Evolutionary conservation across 2,888 invertebrate species (phyloP).

Genomic region (Emmelina monodactyla): DNA sequence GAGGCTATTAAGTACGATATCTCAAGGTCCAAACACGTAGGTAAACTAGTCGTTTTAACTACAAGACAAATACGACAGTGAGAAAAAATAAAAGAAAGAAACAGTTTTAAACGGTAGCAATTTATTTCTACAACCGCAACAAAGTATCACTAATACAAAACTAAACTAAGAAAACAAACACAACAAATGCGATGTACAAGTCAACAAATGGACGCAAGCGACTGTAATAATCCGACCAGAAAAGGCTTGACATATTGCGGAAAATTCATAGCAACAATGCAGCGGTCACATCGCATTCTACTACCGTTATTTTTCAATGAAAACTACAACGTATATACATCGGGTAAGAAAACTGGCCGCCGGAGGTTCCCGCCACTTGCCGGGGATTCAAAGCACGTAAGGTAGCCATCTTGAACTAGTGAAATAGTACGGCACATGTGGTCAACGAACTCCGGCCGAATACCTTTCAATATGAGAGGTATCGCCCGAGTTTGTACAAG

Average conservation of each 20-base stretch:
- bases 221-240: constrained; percentile 1
- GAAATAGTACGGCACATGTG: constrained; percentile 1
- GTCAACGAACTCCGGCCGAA: neutral
- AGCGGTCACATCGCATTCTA: constrained; percentile 8
- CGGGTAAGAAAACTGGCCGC: constrained; percentile 29
- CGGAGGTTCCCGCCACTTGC: constrained; percentile 16
- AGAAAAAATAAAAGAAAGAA: too few species aligned
- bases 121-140: too few species aligned
- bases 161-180: neutral
- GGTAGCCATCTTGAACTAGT: constrained; percentile 26
- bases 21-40: too few species aligned
- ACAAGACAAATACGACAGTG: too few species aligned
- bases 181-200: neutral
- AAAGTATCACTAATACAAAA: too few species aligned
- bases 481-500: constrained; percentile 25
- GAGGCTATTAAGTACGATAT: too few species aligned
- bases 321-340: constrained; percentile 24
- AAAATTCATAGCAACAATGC: constrained; percentile 18
- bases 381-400: constrained; percentile 31
- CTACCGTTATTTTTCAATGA: constrained; percentile 22
- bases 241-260: constrained; percentile 4
- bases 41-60: too few species aligned
- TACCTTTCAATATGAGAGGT: constrained; percentile 17
- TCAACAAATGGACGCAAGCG: neutral
- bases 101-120: too few species aligned